phyloP scores from a whole-genome alignment of 2,888 invertebrate species.

The Phyllotreta cruciferae region DNA sequence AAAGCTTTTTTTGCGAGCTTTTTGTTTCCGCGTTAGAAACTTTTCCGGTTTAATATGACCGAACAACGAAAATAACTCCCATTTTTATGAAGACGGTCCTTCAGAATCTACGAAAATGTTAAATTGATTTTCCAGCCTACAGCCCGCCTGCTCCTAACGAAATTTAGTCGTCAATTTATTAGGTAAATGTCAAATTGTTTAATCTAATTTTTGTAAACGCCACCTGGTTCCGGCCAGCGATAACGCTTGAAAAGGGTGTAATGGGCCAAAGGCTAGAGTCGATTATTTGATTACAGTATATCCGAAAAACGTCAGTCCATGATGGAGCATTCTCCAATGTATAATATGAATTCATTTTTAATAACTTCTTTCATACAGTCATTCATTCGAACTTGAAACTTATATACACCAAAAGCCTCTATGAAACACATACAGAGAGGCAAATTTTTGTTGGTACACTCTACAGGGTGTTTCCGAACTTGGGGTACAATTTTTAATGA shows the following conservation, averaged over 20 bases:
- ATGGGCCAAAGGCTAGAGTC: neutral
- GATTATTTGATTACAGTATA: slow-evolving; percentile 16
- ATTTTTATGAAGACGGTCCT: no score
- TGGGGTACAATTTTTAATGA: no score
- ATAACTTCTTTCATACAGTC: no score
- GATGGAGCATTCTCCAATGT: slow-evolving; percentile 12
- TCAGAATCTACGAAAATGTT: no score
- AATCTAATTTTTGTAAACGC: slow-evolving; percentile 19
- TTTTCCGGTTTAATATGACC: slow-evolving; percentile 7
- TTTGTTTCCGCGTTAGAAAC: neutral
- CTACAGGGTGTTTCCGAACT: no score
- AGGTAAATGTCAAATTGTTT: slow-evolving; percentile 19
- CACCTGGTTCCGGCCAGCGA: slow-evolving; percentile 19
- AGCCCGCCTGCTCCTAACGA: slow-evolving; percentile 29
- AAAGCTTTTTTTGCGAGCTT: slow-evolving; percentile 20
- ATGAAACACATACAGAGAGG: no score
- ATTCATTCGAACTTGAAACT: no score
- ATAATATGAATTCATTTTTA: neutral
- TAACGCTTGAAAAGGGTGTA: slow-evolving; percentile 24
- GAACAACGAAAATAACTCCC: neutral
- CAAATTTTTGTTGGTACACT: no score
- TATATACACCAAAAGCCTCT: no score
- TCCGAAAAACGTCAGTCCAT: slow-evolving; percentile 14
- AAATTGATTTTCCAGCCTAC: slow-evolving; percentile 3
- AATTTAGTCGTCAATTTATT: slow-evolving; percentile 29